phyloP scores from a whole-genome alignment of 2,888 invertebrate genomes.

The Zaprionus obscuricornis region DNA sequence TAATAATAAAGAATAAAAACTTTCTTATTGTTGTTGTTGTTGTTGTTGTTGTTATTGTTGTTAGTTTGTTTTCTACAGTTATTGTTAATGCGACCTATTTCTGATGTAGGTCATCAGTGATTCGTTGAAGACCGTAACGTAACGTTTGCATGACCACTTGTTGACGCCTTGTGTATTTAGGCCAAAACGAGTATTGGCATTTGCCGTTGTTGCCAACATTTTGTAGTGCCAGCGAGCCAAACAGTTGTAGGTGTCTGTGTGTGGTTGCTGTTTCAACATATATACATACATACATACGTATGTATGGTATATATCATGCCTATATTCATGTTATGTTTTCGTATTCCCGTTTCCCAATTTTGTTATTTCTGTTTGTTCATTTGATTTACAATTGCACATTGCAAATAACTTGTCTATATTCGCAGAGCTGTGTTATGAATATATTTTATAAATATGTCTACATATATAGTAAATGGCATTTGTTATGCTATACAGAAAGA shows the following conservation, averaged over 20 bases:
- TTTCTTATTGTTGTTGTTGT: no score
- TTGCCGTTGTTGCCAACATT: conserved; percentile 48
- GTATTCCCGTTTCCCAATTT: conserved; percentile 24
- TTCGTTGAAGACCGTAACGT: conserved; percentile 52
- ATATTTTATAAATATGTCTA: conserved; percentile 2
- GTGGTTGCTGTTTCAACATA: no score
- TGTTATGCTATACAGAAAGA: not conserved
- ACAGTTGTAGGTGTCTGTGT: no score
- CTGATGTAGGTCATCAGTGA: conserved; percentile 36
- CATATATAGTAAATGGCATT: not conserved
- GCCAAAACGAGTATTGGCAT: conserved; percentile 66
- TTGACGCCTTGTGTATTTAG: conserved; percentile 68
- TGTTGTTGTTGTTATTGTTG: no score
- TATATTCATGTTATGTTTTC: conserved; percentile 9
- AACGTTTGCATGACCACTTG: conserved; percentile 44
- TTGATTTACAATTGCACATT: conserved; percentile 48
- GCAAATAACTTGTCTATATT: conserved; percentile 11
- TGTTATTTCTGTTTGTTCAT: conserved; percentile 19
- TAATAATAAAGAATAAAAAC: no score
- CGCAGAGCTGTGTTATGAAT: conserved; percentile 3
- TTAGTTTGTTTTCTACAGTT: no score
- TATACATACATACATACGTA: no score
- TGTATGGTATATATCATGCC: no score
- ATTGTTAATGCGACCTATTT: conserved; percentile 22
- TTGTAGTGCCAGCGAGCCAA: no score